Evolutionary conservation across 2,888 invertebrate species (phyloP).

Genomic region (Cremastinae sp.): DNA sequence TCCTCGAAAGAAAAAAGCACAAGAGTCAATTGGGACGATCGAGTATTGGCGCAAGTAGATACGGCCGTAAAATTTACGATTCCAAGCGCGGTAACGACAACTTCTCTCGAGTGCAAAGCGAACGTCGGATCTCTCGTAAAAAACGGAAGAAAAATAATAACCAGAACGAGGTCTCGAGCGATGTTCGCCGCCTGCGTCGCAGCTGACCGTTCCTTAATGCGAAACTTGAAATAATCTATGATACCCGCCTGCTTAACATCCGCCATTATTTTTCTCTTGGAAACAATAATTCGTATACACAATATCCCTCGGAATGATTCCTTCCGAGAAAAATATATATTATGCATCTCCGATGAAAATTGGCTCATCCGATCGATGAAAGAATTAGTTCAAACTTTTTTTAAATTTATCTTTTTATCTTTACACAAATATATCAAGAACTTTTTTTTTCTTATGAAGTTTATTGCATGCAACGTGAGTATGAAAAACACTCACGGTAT

Average conservation of each 20-base stretch:
- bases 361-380: too few species aligned
- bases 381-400: too few species aligned
- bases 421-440: too few species aligned
- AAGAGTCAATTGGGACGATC: too few species aligned
- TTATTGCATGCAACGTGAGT: too few species aligned
- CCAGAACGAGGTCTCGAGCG: conserved; percentile 62
- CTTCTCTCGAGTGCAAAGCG: conserved; percentile 36
- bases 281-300: conserved; percentile 36
- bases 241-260: conserved; percentile 10
- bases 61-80: conserved; percentile 67
- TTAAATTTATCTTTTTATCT: too few species aligned
- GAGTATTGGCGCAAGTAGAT: conserved; percentile 54
- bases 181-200: conserved; percentile 28
- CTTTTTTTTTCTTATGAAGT: too few species aligned
- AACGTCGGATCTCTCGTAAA: conserved; percentile 38
- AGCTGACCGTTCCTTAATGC: conserved; percentile 20
- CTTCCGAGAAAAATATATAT: conserved; percentile 29
- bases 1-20: too few species aligned
- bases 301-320: conserved; percentile 4
- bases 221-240: neutral
- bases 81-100: conserved; percentile 46
- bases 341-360: conserved; percentile 16
- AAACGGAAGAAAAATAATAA: conserved; percentile 60
- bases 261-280: conserved; percentile 40
- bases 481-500: too few species aligned